Conservation (phyloP, 2,888 invertebrate species). For the Exephanes ischioxanthus region DNA sequence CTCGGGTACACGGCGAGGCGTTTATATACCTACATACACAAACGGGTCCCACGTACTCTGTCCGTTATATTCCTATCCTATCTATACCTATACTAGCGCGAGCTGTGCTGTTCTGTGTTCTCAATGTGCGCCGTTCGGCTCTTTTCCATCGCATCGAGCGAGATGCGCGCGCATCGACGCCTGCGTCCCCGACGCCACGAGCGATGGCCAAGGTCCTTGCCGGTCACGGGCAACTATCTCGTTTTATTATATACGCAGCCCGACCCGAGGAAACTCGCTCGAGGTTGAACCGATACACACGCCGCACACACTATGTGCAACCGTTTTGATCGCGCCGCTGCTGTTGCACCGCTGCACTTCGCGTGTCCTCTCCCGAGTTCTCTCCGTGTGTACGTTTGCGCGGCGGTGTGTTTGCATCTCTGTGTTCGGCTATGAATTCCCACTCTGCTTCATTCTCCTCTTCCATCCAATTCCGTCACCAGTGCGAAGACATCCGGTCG, state of each 20-base stretch:
- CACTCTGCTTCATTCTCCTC: neutral
- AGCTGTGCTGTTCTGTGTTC: constrained; percentile 3
- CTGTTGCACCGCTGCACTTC: constrained; percentile 29
- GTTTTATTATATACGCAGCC: constrained; percentile 62
- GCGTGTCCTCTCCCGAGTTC: constrained; percentile 20
- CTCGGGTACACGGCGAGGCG: constrained; percentile 29
- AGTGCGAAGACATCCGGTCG: constrained; percentile 12
- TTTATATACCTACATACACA: constrained; percentile 38
- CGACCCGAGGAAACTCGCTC: constrained; percentile 62
- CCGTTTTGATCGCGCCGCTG: neutral
- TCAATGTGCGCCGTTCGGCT: constrained; percentile 28
- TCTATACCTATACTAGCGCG: constrained; percentile 16
- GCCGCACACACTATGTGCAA: constrained; percentile 11
- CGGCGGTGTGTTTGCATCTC: neutral
- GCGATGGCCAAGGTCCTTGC: constrained; percentile 83
- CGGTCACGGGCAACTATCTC: constrained; percentile 83
- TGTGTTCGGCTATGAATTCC: neutral
- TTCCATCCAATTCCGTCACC: constrained; percentile 3
- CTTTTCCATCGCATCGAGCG: constrained; percentile 69
- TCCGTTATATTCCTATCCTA: neutral
- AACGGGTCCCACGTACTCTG: constrained; percentile 1
- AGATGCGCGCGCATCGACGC: constrained; percentile 77
- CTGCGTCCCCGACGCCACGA: constrained; percentile 79
- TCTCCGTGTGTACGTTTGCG: constrained; percentile 12
- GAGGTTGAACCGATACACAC: constrained; percentile 62